A percentile compares a stretch with the other conserved stretches of the same genome.
Evolutionary conservation across 2,888 invertebrate species (phyloP).

Genomic region (Ectobius pallidus): DNA sequence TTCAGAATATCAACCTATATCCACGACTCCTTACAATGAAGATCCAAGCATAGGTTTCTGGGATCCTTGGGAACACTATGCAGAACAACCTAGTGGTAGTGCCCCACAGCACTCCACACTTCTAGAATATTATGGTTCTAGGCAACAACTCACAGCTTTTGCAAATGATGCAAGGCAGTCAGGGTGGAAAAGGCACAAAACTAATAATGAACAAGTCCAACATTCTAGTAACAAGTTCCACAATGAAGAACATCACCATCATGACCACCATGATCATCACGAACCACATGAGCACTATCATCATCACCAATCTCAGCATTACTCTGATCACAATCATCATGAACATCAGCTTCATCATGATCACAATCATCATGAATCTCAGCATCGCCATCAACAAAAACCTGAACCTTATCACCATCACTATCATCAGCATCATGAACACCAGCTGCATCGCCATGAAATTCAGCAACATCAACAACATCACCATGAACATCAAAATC

Average conservation of each 20-base stretch:
- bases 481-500: slow-evolving; percentile 45
- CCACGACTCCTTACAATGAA: slow-evolving; percentile 35
- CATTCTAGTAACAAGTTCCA: no score
- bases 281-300: not conserved
- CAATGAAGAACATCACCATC: not conserved
- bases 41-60: slow-evolving; percentile 50
- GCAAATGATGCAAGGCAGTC: slow-evolving; percentile 10
- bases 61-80: slow-evolving; percentile 81
- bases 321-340: no score
- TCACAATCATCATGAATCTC: not conserved
- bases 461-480: slow-evolving; percentile 38
- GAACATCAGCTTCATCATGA: not conserved
- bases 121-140: slow-evolving; percentile 35
- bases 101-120: not conserved
- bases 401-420: slow-evolving; percentile 43
- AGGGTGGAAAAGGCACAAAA: not conserved
- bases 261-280: not conserved
- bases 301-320: not conserved
- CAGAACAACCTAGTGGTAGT: slow-evolving; percentile 53
- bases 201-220: not conserved
- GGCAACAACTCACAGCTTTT: slow-evolving; percentile 17
- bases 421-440: slow-evolving; percentile 34
- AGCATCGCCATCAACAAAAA: slow-evolving; percentile 35
- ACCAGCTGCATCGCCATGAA: slow-evolving; percentile 44
- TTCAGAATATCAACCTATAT: slow-evolving; percentile 42